phyloP scores from a whole-genome alignment of 2,888 invertebrate species.

The Augiades crinisus region DNA sequence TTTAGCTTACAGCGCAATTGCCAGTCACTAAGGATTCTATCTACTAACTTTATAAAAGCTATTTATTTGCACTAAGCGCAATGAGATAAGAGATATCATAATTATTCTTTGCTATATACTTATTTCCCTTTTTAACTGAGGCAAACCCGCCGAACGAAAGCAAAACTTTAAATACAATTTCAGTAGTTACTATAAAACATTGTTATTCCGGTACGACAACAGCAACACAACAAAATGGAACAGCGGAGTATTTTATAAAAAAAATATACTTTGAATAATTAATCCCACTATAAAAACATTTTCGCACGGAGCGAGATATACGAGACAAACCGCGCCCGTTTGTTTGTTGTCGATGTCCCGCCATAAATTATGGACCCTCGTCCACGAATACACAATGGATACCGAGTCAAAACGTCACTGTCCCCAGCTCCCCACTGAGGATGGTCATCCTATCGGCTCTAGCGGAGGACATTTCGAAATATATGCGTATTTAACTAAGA shows the following conservation, averaged over 20 bases:
- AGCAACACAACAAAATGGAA: no score
- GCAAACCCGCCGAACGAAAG: no score
- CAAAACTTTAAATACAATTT: no score
- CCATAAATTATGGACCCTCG: conserved; percentile 72
- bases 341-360: conserved; percentile 59
- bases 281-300: conserved; percentile 3
- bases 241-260: not conserved
- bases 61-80: no score
- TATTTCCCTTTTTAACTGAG: no score
- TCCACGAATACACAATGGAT: conserved; percentile 54
- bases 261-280: conserved; percentile 7
- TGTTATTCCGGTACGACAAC: no score
- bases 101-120: no score
- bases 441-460: conserved; percentile 19
- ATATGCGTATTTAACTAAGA: conserved; percentile 11
- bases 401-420: conserved; percentile 46
- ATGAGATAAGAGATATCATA: no score
- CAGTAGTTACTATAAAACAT: no score
- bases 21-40: no score
- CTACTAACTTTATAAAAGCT: no score
- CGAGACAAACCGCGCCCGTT: conserved; percentile 37
- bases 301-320: conserved; percentile 10
- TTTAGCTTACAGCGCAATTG: no score
- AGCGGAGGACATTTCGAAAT: conserved; percentile 5
- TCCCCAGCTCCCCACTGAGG: conserved; percentile 24